phyloP scores from a whole-genome alignment of 2,113 vertebrate species.

The Acanthochromis polyacanthus region DNA sequence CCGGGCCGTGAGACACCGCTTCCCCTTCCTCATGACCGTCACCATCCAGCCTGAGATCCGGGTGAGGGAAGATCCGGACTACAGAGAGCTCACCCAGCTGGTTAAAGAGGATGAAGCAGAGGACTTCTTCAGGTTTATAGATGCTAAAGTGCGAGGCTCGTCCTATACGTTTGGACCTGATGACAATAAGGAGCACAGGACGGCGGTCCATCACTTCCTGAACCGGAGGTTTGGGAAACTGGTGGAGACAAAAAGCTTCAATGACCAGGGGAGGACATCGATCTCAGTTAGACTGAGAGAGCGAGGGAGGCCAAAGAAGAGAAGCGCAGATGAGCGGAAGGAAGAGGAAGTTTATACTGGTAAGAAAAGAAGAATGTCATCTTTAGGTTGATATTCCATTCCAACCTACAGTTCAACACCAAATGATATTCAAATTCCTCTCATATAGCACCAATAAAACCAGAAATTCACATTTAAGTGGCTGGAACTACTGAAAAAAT shows the following conservation, averaged over 20 bases:
- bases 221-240: slow-evolving; percentile 92
- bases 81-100: slow-evolving; percentile 88
- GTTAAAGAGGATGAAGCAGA: slow-evolving; percentile 91
- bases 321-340: slow-evolving; percentile 74
- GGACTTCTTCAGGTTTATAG: slow-evolving; percentile 93
- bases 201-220: slow-evolving; percentile 92
- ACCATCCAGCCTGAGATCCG: slow-evolving; percentile 89
- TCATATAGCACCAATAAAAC: too few relatives aligned
- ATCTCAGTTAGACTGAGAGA: slow-evolving; percentile 92
- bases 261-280: slow-evolving; percentile 72
- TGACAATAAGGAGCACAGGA: slow-evolving; percentile 90
- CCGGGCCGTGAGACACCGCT: slow-evolving; percentile 88
- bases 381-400: too few relatives aligned
- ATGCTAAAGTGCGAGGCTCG: slow-evolving; percentile 89
- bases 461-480: too few relatives aligned
- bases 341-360: slow-evolving; percentile 89
- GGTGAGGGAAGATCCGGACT: slow-evolving; percentile 90
- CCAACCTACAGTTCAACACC: too few relatives aligned
- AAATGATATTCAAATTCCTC: too few relatives aligned
- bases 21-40: slow-evolving; percentile 91
- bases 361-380: slow-evolving; percentile 56
- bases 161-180: slow-evolving; percentile 91
- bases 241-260: slow-evolving; percentile 94
- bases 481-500: too few relatives aligned
- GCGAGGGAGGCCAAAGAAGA: slow-evolving; percentile 84